A percentile compares a stretch with the other conserved stretches of the same genome.
Evolutionary conservation across 2,113 vertebrate genomes (phyloP).

Genomic region (Oryzias javanicus): DNA sequence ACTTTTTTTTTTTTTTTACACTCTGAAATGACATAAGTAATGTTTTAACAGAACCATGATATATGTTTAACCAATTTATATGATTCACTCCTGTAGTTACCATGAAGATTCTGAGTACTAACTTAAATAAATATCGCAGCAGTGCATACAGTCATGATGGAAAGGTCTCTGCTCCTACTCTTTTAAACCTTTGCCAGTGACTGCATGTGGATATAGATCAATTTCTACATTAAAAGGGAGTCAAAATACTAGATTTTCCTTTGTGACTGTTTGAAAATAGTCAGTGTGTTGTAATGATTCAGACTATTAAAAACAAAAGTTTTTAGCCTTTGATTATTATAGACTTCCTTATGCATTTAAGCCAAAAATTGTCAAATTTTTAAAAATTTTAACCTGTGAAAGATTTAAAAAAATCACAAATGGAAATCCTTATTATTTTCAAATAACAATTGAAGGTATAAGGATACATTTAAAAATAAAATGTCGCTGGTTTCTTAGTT

Average conservation of each 20-base stretch:
- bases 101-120: conserved; percentile 5
- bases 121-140: conserved; percentile 3
- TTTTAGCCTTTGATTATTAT: no score
- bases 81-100: conserved; percentile 24
- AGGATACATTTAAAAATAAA: no score
- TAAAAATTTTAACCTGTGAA: no score
- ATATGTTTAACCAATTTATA: conserved; percentile 25
- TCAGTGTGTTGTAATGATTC: background rate
- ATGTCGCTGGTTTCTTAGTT: no score
- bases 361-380: no score
- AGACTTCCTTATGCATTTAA: no score
- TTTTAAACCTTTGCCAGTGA: conserved; percentile 22
- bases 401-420: no score
- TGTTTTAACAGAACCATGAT: conserved; percentile 46
- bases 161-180: conserved; percentile 11
- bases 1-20: conserved; percentile 12
- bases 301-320: no score
- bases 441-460: no score
- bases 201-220: background rate
- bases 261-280: conserved; percentile 7
- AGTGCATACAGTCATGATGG: background rate
- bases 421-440: no score
- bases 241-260: conserved; percentile 10
- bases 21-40: conserved; percentile 38
- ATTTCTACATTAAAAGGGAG: conserved; percentile 29